Conservation (phyloP, 2,797 vertebrate genomes). For the Darevskia mixta region DNA sequence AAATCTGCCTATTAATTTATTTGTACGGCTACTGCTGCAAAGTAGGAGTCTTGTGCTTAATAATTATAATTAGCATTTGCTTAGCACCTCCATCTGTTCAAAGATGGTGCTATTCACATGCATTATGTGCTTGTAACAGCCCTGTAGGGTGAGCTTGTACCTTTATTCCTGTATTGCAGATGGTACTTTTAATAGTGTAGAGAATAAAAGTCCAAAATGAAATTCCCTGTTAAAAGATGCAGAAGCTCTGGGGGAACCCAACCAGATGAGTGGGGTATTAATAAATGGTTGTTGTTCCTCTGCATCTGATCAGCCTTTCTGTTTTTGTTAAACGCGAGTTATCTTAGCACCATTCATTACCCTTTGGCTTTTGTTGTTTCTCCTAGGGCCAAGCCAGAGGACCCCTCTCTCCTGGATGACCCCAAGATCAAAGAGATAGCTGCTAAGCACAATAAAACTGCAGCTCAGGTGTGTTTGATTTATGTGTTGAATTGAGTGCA, state of each 20-base stretch:
- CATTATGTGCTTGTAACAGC: not conserved
- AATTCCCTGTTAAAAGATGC: not conserved
- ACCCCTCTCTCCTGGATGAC: conserved; percentile 88
- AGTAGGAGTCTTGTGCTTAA: not conserved
- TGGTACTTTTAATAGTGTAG: too few relatives aligned
- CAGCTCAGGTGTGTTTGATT: conserved; percentile 84
- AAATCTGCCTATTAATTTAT: not conserved
- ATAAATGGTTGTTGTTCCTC: not conserved
- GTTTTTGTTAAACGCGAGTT: not conserved
- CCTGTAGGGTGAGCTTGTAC: not conserved
- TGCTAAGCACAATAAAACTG: conserved; percentile 85
- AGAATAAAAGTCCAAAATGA: too few relatives aligned
- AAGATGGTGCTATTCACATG: not conserved
- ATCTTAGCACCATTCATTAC: not conserved
- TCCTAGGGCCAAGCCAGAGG: conserved; percentile 84
- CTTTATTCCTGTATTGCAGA: not conserved
- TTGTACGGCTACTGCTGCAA: not conserved
- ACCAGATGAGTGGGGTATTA: not conserved
- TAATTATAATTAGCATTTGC: not conserved
- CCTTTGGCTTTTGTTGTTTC: accelerated
- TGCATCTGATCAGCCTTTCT: not conserved
- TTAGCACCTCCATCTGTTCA: not conserved
- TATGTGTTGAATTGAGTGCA: accelerated
- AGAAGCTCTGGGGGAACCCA: too few relatives aligned
- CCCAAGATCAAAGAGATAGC: conserved; percentile 88